Base-by-base conservation (phyloP, 2,797 vertebrate genomes). In the Pangasius sanitwongsei region DNA sequence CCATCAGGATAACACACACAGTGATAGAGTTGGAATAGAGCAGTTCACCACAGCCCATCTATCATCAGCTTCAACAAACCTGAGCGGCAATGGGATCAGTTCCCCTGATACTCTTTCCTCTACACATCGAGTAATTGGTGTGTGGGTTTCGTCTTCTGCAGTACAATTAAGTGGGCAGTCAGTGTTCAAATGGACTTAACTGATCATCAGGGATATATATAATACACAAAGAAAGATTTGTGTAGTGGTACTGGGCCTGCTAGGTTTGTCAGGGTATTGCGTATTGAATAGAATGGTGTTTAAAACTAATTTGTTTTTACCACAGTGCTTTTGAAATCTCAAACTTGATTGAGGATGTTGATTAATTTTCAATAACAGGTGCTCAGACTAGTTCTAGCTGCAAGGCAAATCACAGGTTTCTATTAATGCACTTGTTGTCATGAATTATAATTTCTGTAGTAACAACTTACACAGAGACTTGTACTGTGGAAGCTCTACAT, bases 41-140 rank as follows among this genome's bases (percentile, higher is more conserved):
- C 63, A 55, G 72, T 70, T 78, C 81, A 78, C 83, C 69, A 89
- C 74, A 85, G 70, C 67, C n/a, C 44, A 72, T 82, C 80, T 85
- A 85, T 78, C 70, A 89, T 91, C 50, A 83, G 55, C 61, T 50
- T 41, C 65, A 82, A 89, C 80, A 89, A 75, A 85, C 80, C 34
- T 83, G 81, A 80, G 89, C 77, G 65, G 72, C 78, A 86, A 74
- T 50, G 50, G 67, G 59, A 83, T 72, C 65, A 37, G 48, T 59
- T 84, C 89, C 89, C 81, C 59, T 41, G 55, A 65, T 77, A 70
- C 87, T 87, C 53, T 77, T 90, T 80, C 74, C n/a, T 78, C 57
- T 63, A 87, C 88, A 83, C 81, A 55, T 72, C 63, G 70, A 80
- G 90, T 87, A 90, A 88, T 84, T 88, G 87, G 70, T 89, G 89